A percentile compares a stretch with the other conserved stretches of the same genome.
Evolutionary conservation across 2,888 invertebrate genomes (phyloP).

Genomic region (Colostygia pectinataria): DNA sequence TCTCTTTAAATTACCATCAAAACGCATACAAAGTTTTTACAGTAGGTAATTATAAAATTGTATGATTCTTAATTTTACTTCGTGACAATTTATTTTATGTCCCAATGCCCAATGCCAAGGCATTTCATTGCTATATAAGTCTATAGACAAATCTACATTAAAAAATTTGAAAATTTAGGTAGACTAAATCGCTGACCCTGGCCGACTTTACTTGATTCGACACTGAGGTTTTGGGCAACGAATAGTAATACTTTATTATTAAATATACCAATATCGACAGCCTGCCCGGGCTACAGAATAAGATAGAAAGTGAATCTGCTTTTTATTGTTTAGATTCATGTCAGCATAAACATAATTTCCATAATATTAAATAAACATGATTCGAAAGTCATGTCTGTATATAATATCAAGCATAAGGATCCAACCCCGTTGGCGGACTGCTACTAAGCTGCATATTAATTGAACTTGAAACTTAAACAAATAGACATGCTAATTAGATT

Average conservation of each 20-base stretch:
- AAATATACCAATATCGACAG: no score
- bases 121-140: no score
- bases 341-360: neutral
- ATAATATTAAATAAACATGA: neutral
- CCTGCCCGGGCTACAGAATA: no score
- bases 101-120: no score
- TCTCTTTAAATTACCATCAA: neutral
- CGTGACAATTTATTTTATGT: no score
- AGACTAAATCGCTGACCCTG: no score
- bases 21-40: conserved; percentile 1
- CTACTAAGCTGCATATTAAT: conserved; percentile 20
- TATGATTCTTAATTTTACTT: no score
- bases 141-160: no score
- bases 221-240: no score
- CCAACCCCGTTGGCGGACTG: neutral
- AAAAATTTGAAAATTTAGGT: no score
- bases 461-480: conserved; percentile 14
- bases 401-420: neutral
- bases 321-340: neutral
- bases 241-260: no score
- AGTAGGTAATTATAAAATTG: no score
- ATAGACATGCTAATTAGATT: conserved; percentile 26
- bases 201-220: conserved; percentile 3
- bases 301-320: conserved; percentile 1
- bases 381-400: conserved; percentile 10